Evolutionary conservation across 1,140 invertebrate genomes (phyloP).

Genomic region (Macrobrachium rosenbergii): DNA sequence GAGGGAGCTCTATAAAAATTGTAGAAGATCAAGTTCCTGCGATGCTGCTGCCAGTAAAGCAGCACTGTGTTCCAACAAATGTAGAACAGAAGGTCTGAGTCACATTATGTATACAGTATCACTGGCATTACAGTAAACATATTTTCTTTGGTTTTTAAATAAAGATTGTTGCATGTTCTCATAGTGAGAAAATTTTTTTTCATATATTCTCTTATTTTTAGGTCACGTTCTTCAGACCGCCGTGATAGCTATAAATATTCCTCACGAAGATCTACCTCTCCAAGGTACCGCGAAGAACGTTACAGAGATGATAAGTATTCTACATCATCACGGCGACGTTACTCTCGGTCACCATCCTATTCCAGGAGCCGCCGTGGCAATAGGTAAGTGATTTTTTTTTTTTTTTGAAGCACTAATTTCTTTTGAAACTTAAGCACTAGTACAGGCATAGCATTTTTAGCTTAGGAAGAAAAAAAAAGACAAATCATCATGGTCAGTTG

Average conservation of each 20-base stretch:
- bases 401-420: not conserved
- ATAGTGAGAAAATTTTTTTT: not conserved
- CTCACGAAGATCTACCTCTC: conserved; percentile 16
- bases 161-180: not conserved
- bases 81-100: too few relatives aligned
- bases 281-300: conserved; percentile 16
- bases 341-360: conserved; percentile 38
- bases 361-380: conserved; percentile 34
- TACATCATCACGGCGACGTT: conserved; percentile 6
- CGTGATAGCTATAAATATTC: conserved; percentile 26
- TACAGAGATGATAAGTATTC: conserved; percentile 35
- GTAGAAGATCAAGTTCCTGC: too few relatives aligned
- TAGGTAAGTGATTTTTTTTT: not conserved
- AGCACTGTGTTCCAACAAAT: too few relatives aligned
- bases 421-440: not conserved
- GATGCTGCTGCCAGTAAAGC: too few relatives aligned
- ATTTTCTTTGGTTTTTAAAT: too few relatives aligned
- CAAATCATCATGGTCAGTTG: too few relatives aligned
- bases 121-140: not conserved
- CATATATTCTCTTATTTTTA: not conserved
- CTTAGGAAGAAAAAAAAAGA: too few relatives aligned
- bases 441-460: not conserved
- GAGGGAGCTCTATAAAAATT: too few relatives aligned
- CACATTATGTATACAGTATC: not conserved
- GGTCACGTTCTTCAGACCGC: conserved; percentile 32